phyloP scores from a whole-genome alignment of 2,888 invertebrate genomes.

The Eupithecia tripunctaria region DNA sequence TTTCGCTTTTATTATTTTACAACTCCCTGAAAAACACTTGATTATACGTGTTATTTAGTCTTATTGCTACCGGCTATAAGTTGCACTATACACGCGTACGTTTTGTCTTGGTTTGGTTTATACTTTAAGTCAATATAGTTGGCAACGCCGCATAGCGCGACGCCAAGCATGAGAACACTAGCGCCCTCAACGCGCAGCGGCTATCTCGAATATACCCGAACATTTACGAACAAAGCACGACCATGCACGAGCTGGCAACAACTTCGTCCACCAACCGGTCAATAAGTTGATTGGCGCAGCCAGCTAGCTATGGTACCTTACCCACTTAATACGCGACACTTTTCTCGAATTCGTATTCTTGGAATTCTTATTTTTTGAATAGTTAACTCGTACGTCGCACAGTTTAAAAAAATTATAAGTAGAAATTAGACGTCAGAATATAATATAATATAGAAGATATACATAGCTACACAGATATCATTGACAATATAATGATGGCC shows the following conservation, averaged over 20 bases:
- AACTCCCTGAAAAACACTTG: slow-evolving; percentile 57
- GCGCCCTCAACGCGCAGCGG: slow-evolving; percentile 85
- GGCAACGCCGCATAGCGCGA: slow-evolving; percentile 84
- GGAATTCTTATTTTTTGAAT: slow-evolving; percentile 68
- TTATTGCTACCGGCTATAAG: slow-evolving; percentile 81
- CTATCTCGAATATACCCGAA: slow-evolving; percentile 69
- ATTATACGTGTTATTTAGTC: slow-evolving; percentile 60
- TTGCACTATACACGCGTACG: slow-evolving; percentile 81
- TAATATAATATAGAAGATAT: background rate
- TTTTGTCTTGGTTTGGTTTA: slow-evolving; percentile 76
- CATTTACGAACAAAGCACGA: slow-evolving; percentile 73
- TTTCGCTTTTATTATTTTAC: slow-evolving; percentile 47
- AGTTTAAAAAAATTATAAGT: background rate
- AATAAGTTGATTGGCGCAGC: slow-evolving; percentile 83
- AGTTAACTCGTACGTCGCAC: background rate
- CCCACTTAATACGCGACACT: background rate
- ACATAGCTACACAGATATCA: too few relatives aligned
- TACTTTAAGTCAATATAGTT: slow-evolving; percentile 82
- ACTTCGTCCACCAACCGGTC: slow-evolving; percentile 82
- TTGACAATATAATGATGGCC: too few relatives aligned
- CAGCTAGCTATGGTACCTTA: slow-evolving; percentile 63
- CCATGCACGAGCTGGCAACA: slow-evolving; percentile 80
- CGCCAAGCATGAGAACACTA: slow-evolving; percentile 82
- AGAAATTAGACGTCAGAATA: background rate
- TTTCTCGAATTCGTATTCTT: too few relatives aligned